Percentiles rank a stretch among this genome's conserved stretches.
phyloP scores from a whole-genome alignment of 2,113 vertebrate genomes.

The Odobenus rosmarus region DNA sequence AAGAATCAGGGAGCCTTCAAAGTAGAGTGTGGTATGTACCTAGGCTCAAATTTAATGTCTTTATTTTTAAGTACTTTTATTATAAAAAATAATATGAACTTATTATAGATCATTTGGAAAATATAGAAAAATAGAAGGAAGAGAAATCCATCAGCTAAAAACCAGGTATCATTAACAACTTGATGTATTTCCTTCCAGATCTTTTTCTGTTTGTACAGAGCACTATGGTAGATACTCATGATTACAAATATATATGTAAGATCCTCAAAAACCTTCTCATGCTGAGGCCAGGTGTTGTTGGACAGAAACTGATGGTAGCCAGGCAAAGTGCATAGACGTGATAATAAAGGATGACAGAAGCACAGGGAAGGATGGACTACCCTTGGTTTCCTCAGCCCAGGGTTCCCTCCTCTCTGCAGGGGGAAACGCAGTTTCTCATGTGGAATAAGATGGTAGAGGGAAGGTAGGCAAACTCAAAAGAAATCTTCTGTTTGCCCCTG shows the following conservation, averaged over 20 bases:
- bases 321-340: neutral
- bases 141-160: neutral
- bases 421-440: neutral
- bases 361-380: neutral
- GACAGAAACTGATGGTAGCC: neutral
- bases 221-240: neutral
- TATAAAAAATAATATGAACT: neutral
- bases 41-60: neutral
- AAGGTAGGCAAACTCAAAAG: neutral
- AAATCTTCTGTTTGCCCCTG: neutral
- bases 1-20: neutral
- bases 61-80: neutral
- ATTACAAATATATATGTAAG: neutral
- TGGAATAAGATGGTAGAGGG: neutral
- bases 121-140: neutral
- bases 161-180: neutral
- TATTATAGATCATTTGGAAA: slow-evolving; percentile 12
- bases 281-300: neutral
- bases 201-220: neutral
- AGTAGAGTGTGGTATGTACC: neutral
- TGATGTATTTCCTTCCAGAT: neutral
- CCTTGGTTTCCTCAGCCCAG: neutral
- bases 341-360: neutral
- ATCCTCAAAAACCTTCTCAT: neutral
- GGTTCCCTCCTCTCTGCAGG: neutral